Conservation (phyloP, 2,888 invertebrate species). For the Anaspis maculata region DNA sequence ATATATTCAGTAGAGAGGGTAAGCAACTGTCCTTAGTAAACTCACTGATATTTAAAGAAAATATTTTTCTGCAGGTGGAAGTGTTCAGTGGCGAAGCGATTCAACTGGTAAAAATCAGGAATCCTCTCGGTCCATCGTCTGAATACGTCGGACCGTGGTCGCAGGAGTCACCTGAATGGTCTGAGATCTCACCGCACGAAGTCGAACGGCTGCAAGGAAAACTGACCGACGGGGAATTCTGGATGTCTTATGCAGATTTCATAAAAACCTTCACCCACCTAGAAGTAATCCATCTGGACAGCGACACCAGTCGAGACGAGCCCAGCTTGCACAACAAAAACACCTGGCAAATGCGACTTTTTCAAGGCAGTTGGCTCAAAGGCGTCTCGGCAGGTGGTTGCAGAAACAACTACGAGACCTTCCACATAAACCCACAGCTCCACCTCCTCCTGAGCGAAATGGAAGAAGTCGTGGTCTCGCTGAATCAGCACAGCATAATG, state of each 20-base stretch:
- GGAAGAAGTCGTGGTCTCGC: constrained; percentile 74
- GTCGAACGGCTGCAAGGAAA: constrained; percentile 60
- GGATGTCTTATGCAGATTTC: constrained; percentile 79
- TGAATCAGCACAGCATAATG: constrained; percentile 85
- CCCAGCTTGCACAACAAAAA: constrained; percentile 67
- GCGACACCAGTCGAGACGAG: constrained; percentile 79
- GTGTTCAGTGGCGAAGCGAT: constrained; percentile 62
- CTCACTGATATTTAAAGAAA: no score
- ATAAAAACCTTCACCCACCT: constrained; percentile 72
- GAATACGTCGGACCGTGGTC: constrained; percentile 67
- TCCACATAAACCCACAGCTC: constrained; percentile 88
- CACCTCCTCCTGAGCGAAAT: constrained; percentile 70
- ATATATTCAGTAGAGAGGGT: constrained; percentile 66
- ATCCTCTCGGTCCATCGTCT: constrained; percentile 55
- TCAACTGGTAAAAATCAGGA: constrained; percentile 61
- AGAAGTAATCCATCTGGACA: constrained; percentile 79
- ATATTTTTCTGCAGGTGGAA: constrained; percentile 49
- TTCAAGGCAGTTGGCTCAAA: constrained; percentile 69
- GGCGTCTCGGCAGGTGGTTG: constrained; percentile 88
- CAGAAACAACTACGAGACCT: constrained; percentile 82
- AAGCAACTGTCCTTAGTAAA: no score
- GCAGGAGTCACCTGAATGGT: constrained; percentile 64
- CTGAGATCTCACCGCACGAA: constrained; percentile 64
- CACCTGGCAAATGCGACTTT: constrained; percentile 82
- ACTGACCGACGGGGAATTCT: constrained; percentile 39